Conservation (phyloP, 2,113 vertebrate genomes). For the Rhynchopsitta pachyrhyncha region DNA sequence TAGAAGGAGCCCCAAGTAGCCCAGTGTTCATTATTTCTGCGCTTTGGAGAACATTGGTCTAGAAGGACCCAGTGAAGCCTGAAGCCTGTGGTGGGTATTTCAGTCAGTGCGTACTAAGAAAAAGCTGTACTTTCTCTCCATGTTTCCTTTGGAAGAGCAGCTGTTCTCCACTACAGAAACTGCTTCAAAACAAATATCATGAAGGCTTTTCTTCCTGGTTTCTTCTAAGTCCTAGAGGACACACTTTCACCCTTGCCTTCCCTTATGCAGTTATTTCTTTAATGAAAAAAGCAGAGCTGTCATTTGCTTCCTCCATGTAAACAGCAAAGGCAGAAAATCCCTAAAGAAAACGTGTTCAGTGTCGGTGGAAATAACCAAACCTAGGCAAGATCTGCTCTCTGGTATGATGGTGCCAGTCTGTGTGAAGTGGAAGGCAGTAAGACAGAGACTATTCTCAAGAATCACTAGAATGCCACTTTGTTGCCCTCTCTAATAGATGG, state of each 20-base stretch:
- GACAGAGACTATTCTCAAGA: neutral
- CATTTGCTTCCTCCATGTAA: neutral
- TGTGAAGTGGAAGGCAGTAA: neutral
- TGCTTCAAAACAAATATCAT: neutral
- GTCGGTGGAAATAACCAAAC: neutral
- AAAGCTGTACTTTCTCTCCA: neutral
- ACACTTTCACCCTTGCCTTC: neutral
- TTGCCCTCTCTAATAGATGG: neutral
- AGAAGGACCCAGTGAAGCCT: neutral
- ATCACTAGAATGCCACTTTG: neutral
- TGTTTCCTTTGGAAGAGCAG: conserved; percentile 1
- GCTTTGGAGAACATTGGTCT: neutral
- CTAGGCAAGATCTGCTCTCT: neutral
- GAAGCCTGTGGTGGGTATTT: neutral
- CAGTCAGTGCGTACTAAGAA: neutral
- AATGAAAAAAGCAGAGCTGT: neutral
- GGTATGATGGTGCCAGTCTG: neutral
- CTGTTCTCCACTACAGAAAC: neutral
- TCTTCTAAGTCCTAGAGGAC: neutral
- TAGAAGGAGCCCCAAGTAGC: neutral
- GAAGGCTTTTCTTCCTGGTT: neutral
- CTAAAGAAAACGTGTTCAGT: neutral
- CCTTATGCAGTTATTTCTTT: neutral
- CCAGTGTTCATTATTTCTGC: neutral
- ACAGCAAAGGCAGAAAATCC: neutral